Conservation (phyloP, 2,113 vertebrate species). For the Daubentonia madagascariensis region DNA sequence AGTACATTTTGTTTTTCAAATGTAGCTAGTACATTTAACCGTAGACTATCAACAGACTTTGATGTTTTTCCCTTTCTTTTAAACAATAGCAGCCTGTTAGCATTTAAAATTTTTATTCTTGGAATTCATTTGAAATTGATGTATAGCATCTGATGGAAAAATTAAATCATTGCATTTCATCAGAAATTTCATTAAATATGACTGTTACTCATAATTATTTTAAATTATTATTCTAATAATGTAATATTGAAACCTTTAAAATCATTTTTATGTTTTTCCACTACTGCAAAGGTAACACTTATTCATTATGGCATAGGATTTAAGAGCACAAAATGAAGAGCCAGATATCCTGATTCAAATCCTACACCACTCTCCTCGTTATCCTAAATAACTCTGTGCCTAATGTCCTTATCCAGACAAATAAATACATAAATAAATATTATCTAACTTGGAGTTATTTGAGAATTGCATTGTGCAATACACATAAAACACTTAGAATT, state of each 20-base stretch:
- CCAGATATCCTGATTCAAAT: background rate
- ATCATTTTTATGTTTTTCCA: background rate
- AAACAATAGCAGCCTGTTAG: background rate
- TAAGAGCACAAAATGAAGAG: background rate
- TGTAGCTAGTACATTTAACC: background rate
- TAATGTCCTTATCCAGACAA: background rate
- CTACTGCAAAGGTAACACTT: background rate
- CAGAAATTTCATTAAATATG: background rate
- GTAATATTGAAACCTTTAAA: background rate
- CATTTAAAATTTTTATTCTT: background rate
- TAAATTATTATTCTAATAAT: background rate
- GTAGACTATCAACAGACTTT: background rate
- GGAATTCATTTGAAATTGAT: background rate
- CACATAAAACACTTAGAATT: background rate
- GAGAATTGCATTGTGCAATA: background rate
- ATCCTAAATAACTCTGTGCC: background rate
- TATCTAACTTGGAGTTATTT: background rate
- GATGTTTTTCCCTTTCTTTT: background rate
- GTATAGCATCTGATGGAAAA: background rate
- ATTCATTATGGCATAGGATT: background rate
- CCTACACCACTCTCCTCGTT: background rate
- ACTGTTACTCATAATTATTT: background rate
- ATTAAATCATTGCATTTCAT: background rate
- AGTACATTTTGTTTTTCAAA: slow-evolving; percentile 44
- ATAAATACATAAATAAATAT: background rate